These are phyloP conservation scores for Emydoidea blandingii DNA, from an alignment of 2,797 vertebrate genomes.

Conservation along the genomic window DNA sequence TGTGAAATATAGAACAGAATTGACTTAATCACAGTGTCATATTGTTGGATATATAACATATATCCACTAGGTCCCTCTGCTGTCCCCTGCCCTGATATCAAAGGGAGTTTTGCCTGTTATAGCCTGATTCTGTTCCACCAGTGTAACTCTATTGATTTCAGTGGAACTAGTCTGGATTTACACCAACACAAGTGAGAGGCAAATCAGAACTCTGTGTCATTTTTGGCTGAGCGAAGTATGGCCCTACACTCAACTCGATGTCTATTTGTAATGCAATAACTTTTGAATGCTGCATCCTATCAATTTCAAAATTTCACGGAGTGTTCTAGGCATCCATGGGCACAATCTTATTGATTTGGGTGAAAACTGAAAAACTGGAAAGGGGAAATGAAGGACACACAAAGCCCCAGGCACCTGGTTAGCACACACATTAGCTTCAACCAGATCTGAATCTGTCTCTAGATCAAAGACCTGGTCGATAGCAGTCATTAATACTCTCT, in stretches of 20 bases:
- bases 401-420: constrained; percentile 36
- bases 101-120: background rate
- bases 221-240: background rate
- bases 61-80: background rate
- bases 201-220: background rate
- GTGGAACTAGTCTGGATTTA: constrained; percentile 12
- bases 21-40: constrained; percentile 24
- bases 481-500: constrained; percentile 38
- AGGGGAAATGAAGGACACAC: background rate
- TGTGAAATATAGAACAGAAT: constrained; percentile 35
- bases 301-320: background rate
- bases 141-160: background rate
- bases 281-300: background rate
- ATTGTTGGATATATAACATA: background rate
- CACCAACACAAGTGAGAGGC: background rate
- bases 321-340: background rate
- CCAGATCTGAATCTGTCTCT: constrained; percentile 50
- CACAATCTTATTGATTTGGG: constrained; percentile 2
- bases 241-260: background rate
- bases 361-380: background rate
- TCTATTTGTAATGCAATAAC: background rate
- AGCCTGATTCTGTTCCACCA: background rate
- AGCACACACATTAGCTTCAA: constrained; percentile 36
- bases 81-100: background rate
- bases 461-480: constrained; percentile 49